Conservation (phyloP, 2,113 vertebrate genomes). For the Tachycineta bicolor region DNA sequence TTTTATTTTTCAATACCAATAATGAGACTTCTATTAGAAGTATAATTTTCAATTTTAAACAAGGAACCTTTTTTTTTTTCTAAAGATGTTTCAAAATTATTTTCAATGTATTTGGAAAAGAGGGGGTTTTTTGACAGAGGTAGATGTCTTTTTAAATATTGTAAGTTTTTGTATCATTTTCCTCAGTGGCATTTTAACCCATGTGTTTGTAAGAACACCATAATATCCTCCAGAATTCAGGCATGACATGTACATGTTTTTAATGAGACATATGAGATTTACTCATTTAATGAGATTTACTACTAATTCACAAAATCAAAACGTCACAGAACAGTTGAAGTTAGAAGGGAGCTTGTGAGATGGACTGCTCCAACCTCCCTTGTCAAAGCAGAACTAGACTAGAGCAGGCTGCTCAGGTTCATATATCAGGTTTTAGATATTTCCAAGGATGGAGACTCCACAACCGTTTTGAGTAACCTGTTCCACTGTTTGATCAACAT, state of each 20-base stretch:
- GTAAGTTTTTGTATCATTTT: background rate
- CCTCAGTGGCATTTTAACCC: background rate
- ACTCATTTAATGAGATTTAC: background rate
- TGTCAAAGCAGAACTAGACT: background rate
- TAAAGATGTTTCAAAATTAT: background rate
- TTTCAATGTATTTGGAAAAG: background rate
- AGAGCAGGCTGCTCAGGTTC: background rate
- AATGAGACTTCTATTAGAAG: background rate
- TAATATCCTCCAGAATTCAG: background rate
- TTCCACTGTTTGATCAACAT: background rate
- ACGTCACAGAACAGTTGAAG: background rate
- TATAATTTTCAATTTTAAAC: background rate
- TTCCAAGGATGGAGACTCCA: background rate
- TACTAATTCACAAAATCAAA: background rate
- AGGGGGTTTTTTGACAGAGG: accelerated
- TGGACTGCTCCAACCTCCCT: background rate
- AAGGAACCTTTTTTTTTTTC: background rate
- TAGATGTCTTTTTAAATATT: background rate
- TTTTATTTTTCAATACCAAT: background rate
- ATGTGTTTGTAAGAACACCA: background rate
- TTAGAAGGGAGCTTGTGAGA: background rate
- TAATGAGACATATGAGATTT: background rate
- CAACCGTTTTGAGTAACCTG: background rate
- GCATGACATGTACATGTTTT: background rate
- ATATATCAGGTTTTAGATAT: background rate